These are phyloP conservation scores for Morinoia aosen DNA, from an alignment of 2,888 invertebrate species.

Conservation along the genomic window DNA sequence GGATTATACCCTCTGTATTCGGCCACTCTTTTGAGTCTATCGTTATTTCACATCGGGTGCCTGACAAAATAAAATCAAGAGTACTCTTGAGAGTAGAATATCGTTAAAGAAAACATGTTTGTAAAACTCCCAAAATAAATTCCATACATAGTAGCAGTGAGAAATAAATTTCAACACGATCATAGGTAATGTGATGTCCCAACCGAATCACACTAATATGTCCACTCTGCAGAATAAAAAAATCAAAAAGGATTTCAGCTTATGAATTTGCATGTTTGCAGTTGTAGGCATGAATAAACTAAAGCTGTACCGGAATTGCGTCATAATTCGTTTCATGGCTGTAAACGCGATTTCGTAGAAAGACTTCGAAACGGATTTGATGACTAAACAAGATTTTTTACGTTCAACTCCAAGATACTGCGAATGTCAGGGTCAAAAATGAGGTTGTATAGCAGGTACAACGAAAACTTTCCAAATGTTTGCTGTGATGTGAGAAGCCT, in stretches of 20 bases:
- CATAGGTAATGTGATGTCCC: not conserved
- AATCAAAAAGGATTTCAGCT: not conserved
- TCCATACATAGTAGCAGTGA: too few species aligned
- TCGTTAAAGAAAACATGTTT: too few species aligned
- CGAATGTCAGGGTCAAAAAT: conserved; percentile 9
- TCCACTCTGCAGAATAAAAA: not conserved
- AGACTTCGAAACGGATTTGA: not conserved
- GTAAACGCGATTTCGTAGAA: not conserved
- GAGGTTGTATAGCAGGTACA: not conserved
- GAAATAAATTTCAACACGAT: not conserved
- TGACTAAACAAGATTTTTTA: not conserved
- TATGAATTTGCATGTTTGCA: not conserved
- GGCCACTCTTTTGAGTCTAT: too few species aligned
- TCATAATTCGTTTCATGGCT: not conserved
- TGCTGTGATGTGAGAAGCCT: not conserved
- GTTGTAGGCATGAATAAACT: not conserved
- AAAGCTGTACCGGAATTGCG: not conserved
- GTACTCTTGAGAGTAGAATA: too few species aligned
- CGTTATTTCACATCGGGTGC: too few species aligned
- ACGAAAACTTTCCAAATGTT: not conserved
- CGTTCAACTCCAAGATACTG: not conserved
- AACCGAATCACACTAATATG: not conserved
- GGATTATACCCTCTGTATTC: too few species aligned
- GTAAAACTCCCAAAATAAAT: too few species aligned
- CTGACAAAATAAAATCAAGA: too few species aligned